A percentile compares a stretch with the other conserved stretches of the same genome.
Evolutionary conservation across 2,888 invertebrate species (phyloP).

Genomic region (Mimas tiliae): DNA sequence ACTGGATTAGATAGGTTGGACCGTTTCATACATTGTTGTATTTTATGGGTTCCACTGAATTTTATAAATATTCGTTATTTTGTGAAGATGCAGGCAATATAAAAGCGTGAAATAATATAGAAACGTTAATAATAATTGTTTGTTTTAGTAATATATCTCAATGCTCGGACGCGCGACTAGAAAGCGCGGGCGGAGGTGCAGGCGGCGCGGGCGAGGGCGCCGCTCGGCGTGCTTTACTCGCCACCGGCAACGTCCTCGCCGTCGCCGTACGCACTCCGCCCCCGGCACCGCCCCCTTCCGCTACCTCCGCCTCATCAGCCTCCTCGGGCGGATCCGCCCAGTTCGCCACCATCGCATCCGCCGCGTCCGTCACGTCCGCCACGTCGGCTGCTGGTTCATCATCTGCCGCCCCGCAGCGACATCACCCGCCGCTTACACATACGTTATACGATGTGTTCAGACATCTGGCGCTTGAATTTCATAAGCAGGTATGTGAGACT

Average conservation of each 20-base stretch:
- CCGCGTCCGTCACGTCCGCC: conserved; percentile 30
- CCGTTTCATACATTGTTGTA: too few relatives aligned
- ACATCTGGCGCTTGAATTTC: conserved; percentile 82
- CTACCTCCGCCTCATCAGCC: conserved; percentile 39
- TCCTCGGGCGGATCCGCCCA: conserved; percentile 50
- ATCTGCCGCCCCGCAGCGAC: conserved; percentile 43
- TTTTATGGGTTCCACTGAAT: too few relatives aligned
- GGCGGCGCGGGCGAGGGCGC: conserved; percentile 92
- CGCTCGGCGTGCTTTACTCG: conserved; percentile 88
- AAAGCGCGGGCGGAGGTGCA: conserved; percentile 90
- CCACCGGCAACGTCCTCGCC: conserved; percentile 86
- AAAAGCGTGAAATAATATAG: too few relatives aligned
- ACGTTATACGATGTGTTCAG: conserved; percentile 75
- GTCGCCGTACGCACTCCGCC: conserved; percentile 60
- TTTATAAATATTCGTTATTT: too few relatives aligned
- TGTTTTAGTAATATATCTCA: conserved; percentile 62
- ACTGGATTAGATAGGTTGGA: too few relatives aligned
- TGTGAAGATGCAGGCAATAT: too few relatives aligned
- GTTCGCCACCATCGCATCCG: conserved; percentile 35
- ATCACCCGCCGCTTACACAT: conserved; percentile 69
- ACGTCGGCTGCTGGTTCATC: conserved; percentile 27
- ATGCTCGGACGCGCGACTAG: conserved; percentile 86
- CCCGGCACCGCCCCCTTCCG: conserved; percentile 41
- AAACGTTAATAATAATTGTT: neutral
- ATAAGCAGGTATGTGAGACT: conserved; percentile 59